Conservation (phyloP, 2,113 vertebrate genomes). For the Gymnarchus niloticus region DNA sequence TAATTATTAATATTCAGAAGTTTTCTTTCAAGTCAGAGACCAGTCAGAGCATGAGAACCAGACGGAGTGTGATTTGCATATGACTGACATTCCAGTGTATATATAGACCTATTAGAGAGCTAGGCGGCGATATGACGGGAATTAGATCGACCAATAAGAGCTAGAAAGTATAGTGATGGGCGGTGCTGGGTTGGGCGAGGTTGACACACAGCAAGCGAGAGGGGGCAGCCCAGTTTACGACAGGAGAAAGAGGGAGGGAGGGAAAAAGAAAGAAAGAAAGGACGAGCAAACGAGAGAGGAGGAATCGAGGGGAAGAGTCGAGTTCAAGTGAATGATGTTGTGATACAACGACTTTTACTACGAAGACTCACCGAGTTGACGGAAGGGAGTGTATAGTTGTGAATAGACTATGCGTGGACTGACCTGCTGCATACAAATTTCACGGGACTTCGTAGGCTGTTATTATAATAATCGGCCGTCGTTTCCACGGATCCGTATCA, state of each 20-base stretch:
- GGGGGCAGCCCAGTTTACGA: slow-evolving; percentile 65
- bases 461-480: slow-evolving; percentile 26
- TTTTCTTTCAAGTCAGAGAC: slow-evolving; percentile 9
- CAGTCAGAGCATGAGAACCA: slow-evolving; percentile 21
- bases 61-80: slow-evolving; percentile 60
- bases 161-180: slow-evolving; percentile 28
- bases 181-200: slow-evolving; percentile 68
- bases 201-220: slow-evolving; percentile 59
- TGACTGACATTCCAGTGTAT: slow-evolving; percentile 73
- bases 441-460: slow-evolving; percentile 41
- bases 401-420: slow-evolving; percentile 43
- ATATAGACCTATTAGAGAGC: slow-evolving; percentile 46
- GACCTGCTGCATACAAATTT: slow-evolving; percentile 52
- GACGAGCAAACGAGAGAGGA: slow-evolving; percentile 41
- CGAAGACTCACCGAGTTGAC: slow-evolving; percentile 26
- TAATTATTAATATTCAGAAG: slow-evolving; percentile 35
- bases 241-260: slow-evolving; percentile 62
- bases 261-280: slow-evolving; percentile 38
- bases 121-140: slow-evolving; percentile 43
- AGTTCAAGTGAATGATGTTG: slow-evolving; percentile 37
- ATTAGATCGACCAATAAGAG: slow-evolving; percentile 46
- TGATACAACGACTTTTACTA: slow-evolving; percentile 45
- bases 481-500: slow-evolving; percentile 25
- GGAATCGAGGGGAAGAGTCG: slow-evolving; percentile 23
- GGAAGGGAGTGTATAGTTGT: slow-evolving; percentile 28